These are phyloP conservation scores for Eudasyphora cyanicolor DNA, from an alignment of 2,888 invertebrate species.

Conservation along the genomic window DNA sequence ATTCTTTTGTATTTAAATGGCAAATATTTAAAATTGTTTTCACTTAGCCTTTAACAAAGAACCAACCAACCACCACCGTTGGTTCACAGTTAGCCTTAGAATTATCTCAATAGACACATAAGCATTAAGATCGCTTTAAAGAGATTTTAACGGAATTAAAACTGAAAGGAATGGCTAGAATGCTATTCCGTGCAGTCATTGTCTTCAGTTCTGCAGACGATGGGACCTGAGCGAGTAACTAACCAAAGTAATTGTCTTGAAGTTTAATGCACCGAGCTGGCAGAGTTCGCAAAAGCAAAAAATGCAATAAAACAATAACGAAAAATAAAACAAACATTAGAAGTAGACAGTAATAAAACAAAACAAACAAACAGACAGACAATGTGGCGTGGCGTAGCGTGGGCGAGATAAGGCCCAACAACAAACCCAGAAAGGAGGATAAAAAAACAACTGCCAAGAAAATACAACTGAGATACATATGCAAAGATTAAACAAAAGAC, in stretches of 20 bases:
- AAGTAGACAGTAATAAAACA: slow-evolving; percentile 34
- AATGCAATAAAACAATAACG: slow-evolving; percentile 30
- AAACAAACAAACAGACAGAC: slow-evolving; percentile 33
- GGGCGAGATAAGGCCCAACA: slow-evolving; percentile 56
- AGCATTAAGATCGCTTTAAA: slow-evolving; percentile 44
- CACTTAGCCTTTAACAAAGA: neutral
- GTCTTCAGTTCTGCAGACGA: neutral
- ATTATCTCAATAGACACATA: slow-evolving; percentile 42
- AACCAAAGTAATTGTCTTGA: slow-evolving; percentile 35
- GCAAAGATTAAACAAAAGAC: slow-evolving; percentile 37
- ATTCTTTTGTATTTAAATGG: neutral
- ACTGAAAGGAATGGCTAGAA: slow-evolving; percentile 25
- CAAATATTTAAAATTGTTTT: slow-evolving; percentile 51
- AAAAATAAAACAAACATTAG: slow-evolving; percentile 35
- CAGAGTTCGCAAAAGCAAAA: slow-evolving; percentile 20
- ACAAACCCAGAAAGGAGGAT: neutral
- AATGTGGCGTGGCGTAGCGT: slow-evolving; percentile 56
- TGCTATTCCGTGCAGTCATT: neutral
- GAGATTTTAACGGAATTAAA: slow-evolving; percentile 51
- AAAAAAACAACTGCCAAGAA: neutral
- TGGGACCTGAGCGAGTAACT: neutral
- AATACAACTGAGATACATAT: slow-evolving; percentile 38
- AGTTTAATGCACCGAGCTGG: slow-evolving; percentile 49
- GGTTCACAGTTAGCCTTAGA: slow-evolving; percentile 17
- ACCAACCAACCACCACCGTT: no score